These are phyloP conservation scores for Mellilla xanthometata DNA, from an alignment of 2,888 invertebrate genomes.

Conservation along the genomic window DNA sequence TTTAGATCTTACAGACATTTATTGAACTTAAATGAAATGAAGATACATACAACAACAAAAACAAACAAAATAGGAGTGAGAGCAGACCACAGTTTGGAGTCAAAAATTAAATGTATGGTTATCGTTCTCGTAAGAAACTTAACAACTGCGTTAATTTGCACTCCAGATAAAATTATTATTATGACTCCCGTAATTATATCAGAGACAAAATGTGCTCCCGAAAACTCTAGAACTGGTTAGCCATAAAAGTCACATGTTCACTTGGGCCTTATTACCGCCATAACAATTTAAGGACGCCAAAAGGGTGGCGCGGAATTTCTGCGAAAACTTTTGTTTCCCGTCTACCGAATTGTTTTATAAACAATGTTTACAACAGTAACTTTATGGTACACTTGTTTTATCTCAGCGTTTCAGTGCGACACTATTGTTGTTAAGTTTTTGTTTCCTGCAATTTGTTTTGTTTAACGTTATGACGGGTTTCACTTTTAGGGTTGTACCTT, in stretches of 20 bases:
- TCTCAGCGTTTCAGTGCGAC: slow-evolving; percentile 59
- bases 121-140: slow-evolving; percentile 15
- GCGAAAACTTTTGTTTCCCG: slow-evolving; percentile 74
- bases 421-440: slow-evolving; percentile 62
- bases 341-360: slow-evolving; percentile 76
- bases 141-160: slow-evolving; percentile 9
- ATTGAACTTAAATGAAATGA: too few relatives aligned
- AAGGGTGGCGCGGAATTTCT: slow-evolving; percentile 74
- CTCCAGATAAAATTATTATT: slow-evolving; percentile 31
- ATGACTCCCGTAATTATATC: slow-evolving; percentile 60
- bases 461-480: slow-evolving; percentile 51
- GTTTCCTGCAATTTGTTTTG: slow-evolving; percentile 55
- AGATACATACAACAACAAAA: too few relatives aligned
- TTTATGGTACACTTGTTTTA: slow-evolving; percentile 76
- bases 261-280: slow-evolving; percentile 73
- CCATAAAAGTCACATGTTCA: slow-evolving; percentile 78
- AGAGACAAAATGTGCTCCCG: slow-evolving; percentile 67
- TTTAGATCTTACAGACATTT: too few relatives aligned
- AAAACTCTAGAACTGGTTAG: slow-evolving; percentile 68
- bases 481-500: slow-evolving; percentile 48
- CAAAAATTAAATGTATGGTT: neutral
- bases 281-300: slow-evolving; percentile 81
- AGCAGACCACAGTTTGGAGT: neutral
- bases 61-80: too few relatives aligned
- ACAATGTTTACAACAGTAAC: slow-evolving; percentile 77